Percentiles rank a stretch among this genome's conserved stretches.
Evolutionary conservation across 2,113 vertebrate species (phyloP).

Genomic region (Nothocercus nigrocapillus): DNA sequence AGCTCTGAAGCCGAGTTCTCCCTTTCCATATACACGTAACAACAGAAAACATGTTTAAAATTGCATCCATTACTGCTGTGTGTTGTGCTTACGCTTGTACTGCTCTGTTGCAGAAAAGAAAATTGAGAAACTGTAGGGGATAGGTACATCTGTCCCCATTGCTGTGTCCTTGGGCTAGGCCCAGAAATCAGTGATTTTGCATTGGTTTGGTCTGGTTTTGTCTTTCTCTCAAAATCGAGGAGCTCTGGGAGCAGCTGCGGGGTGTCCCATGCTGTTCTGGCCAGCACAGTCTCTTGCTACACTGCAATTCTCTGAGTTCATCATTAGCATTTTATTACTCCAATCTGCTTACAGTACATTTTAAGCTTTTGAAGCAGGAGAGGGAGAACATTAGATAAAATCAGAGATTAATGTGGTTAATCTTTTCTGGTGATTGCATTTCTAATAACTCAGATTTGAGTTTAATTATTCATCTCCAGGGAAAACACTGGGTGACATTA

Average conservation of each 20-base stretch:
- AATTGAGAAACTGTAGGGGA: background rate
- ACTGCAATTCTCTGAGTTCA: background rate
- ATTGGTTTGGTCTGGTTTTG: background rate
- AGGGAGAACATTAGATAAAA: constrained; percentile 33
- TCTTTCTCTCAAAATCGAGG: background rate
- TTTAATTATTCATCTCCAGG: constrained; percentile 71
- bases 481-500: background rate
- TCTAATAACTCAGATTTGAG: constrained; percentile 69
- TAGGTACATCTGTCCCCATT: background rate
- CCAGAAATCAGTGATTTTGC: background rate
- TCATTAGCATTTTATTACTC: background rate
- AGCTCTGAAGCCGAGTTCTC: background rate
- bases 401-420: constrained; percentile 69
- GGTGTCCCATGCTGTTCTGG: background rate
- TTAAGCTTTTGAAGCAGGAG: background rate
- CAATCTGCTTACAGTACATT: background rate
- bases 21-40: background rate
- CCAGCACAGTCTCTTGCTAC: background rate
- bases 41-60: background rate
- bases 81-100: background rate
- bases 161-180: background rate
- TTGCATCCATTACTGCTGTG: background rate
- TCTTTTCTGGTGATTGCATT: constrained; percentile 67
- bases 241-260: background rate
- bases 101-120: background rate